Base-by-base conservation (phyloP, 2,888 invertebrate genomes). In the Acronicta aceris region DNA sequence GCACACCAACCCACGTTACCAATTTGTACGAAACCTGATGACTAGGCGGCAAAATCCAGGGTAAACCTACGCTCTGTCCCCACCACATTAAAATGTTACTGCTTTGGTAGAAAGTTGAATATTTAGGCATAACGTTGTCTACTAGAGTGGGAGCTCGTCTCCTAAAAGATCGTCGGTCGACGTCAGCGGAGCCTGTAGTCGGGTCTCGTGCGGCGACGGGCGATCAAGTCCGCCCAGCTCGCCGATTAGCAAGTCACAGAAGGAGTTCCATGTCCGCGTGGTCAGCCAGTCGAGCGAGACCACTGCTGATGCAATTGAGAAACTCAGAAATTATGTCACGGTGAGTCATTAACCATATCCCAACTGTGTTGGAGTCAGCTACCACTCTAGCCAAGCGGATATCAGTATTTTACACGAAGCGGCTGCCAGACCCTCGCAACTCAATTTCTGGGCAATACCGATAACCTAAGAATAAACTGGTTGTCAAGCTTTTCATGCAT, bases 121-220 rank as follows among this genome's bases (percentile, higher is more conserved):
- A 84, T 84, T 85, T 85, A 91, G 90, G 84, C 76, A 61, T 76
- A 67, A 56, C 70, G 65, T 88, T 92, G 82, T 84, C 81, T 70
- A 85, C 91, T 92, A 93, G 92, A 93, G 93, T 91, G 91, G 79
- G 79, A 84, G 83, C 82, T 69, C 76, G 40, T 59, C 75, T 61
- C 70, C 80, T 12, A 84, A 84, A 69, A 54, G 66, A 47, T 74
- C 83, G 40, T 67, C 83, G 76, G 38, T 75, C 81, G 76, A 82
- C 66, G 74, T 84, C 82, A 67, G 81, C 63, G 65, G 78, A 38
- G 36, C 81, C 59, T 33, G 65, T 41, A 82, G 82, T 62, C 51
- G 55, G 36, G 59, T 71, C 21, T 67, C 78, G 5, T 66, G 74
- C 70, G 57, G 60, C 33, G n/a, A 56, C 30, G 57, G 50, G 7